These are phyloP conservation scores for Enchytraeus crypticus DNA, from an alignment of 2,888 invertebrate genomes.

Conservation along the genomic window DNA sequence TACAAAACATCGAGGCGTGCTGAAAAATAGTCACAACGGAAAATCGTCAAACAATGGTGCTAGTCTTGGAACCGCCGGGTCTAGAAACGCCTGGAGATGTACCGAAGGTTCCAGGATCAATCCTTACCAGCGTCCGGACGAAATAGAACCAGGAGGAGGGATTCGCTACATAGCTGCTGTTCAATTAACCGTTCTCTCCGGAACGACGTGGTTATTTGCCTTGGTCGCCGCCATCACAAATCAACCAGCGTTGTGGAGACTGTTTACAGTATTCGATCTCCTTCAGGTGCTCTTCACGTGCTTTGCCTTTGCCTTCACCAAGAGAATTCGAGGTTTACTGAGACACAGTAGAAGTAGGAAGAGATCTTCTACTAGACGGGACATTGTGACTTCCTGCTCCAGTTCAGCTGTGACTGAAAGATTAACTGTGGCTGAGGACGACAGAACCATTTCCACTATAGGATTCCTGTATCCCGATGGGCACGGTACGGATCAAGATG, in stretches of 20 bases:
- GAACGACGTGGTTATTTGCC: constrained; percentile 1
- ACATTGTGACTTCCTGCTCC: no score
- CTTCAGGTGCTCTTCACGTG: constrained; percentile 1
- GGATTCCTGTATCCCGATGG: background rate
- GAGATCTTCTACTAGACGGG: no score
- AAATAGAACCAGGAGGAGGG: background rate
- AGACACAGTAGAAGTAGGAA: background rate
- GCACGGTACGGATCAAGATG: background rate
- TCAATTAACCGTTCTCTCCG: background rate
- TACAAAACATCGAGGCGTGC: background rate
- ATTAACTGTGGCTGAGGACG: background rate
- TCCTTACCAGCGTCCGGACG: no score
- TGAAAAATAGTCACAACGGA: no score
- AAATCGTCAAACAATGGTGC: background rate
- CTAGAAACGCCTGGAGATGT: background rate
- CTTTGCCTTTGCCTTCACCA: background rate
- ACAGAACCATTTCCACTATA: background rate
- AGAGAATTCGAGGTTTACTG: background rate
- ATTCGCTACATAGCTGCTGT: background rate
- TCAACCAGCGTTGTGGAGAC: background rate
- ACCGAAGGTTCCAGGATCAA: background rate
- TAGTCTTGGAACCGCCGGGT: background rate
- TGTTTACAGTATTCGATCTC: background rate
- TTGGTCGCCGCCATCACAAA: background rate
- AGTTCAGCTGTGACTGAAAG: background rate